These are phyloP conservation scores for Galbula dea DNA, from an alignment of 2,113 vertebrate species.

Conservation along the genomic window DNA sequence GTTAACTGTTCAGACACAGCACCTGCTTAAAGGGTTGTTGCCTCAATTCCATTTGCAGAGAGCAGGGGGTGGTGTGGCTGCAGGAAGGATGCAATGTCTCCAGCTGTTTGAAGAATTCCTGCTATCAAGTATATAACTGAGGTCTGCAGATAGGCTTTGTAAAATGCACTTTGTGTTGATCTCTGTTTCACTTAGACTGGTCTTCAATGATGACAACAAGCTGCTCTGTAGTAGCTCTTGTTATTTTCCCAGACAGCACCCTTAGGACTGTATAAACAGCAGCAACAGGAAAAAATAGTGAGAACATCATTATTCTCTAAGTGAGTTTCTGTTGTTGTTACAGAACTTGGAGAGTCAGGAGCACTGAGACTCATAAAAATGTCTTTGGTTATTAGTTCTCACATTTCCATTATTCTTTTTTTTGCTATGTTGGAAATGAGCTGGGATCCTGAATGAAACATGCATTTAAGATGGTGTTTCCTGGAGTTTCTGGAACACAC, in stretches of 20 bases:
- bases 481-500: neutral
- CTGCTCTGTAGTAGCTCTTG: slow-evolving; percentile 18
- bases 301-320: slow-evolving; percentile 31
- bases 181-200: slow-evolving; percentile 20
- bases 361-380: slow-evolving; percentile 26
- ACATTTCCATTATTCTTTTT: neutral
- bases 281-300: slow-evolving; percentile 1
- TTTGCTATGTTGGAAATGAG: neutral
- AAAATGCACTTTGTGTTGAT: slow-evolving; percentile 33
- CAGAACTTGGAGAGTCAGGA: slow-evolving; percentile 20
- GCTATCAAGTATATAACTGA: neutral
- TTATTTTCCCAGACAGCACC: slow-evolving; percentile 48
- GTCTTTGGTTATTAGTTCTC: slow-evolving; percentile 52
- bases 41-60: neutral
- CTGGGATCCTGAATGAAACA: neutral
- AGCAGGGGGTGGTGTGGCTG: neutral
- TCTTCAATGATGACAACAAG: slow-evolving; percentile 5
- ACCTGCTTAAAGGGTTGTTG: neutral
- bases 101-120: slow-evolving; percentile 35
- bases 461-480: neutral
- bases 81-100: neutral
- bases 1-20: neutral
- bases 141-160: slow-evolving; percentile 7
- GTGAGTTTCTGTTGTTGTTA: slow-evolving; percentile 27
- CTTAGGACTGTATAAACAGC: slow-evolving; percentile 26